Evolutionary conservation across 2,888 invertebrate genomes (phyloP).

Genomic region (Netelia virgata): DNA sequence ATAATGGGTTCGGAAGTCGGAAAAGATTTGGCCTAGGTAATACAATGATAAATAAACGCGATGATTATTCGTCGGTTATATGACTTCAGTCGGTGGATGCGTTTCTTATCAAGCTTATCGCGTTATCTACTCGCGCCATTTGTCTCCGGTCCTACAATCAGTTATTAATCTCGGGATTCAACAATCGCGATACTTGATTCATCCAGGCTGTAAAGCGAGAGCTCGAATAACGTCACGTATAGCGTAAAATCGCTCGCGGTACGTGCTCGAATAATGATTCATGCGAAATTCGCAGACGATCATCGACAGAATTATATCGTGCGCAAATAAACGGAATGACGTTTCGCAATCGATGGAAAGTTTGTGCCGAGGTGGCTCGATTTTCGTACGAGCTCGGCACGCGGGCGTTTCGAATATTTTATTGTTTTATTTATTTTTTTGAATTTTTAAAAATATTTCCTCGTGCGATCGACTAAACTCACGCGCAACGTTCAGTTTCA

Average conservation of each 20-base stretch:
- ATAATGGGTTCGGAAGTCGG: neutral
- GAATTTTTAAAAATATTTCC: neutral
- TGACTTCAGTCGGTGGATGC: neutral
- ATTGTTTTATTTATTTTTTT: neutral
- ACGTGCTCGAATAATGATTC: constrained; percentile 34
- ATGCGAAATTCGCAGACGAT: constrained; percentile 18
- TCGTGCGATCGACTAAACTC: too few relatives aligned
- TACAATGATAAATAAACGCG: neutral
- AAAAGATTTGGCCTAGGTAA: neutral
- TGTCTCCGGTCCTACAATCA: neutral
- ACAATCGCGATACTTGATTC: constrained; percentile 30
- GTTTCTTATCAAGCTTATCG: neutral
- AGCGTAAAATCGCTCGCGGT: neutral
- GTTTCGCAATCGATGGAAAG: constrained; percentile 32
- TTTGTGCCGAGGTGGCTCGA: neutral
- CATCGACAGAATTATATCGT: constrained; percentile 26
- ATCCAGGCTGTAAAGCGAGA: constrained; percentile 2
- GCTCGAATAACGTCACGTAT: constrained; percentile 23
- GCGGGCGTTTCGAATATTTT: neutral
- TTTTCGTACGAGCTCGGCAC: neutral
- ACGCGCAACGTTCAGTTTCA: too few relatives aligned
- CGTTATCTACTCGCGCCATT: neutral
- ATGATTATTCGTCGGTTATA: neutral
- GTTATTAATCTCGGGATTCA: neutral
- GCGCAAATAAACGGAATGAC: constrained; percentile 8